Percentiles rank a stretch among this genome's conserved stretches.
Conservation (phyloP, 1,140 invertebrate species). For the Pachypeltis micranthus region DNA sequence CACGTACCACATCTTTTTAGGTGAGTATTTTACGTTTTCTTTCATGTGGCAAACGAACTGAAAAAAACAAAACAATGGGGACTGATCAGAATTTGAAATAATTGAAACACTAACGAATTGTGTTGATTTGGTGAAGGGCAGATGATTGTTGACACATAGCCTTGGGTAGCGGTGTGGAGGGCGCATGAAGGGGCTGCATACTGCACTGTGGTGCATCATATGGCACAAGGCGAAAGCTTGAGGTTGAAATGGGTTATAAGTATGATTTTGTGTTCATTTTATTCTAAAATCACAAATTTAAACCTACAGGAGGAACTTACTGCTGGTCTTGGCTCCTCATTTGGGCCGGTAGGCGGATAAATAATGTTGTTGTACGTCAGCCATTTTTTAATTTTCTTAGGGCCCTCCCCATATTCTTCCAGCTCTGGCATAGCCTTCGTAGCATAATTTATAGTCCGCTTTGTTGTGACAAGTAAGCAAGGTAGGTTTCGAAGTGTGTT, state of each 20-base stretch:
- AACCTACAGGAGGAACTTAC: conserved; percentile 44
- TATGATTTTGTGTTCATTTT: not conserved
- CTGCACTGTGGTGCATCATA: no score
- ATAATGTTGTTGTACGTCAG: conserved; percentile 56
- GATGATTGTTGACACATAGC: no score
- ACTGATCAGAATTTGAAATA: not conserved
- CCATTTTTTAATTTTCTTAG: conserved; percentile 35
- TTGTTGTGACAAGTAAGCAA: no score
- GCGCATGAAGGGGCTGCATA: no score
- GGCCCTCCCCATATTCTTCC: conserved; percentile 7
- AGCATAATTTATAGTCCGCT: not conserved
- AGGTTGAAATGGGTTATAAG: not conserved
- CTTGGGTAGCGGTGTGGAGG: no score
- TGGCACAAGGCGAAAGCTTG: not conserved
- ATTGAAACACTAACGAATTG: not conserved
- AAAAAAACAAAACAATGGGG: conserved; percentile 33
- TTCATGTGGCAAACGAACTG: conserved; percentile 77
- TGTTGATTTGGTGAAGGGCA: no score
- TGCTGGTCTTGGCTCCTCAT: conserved; percentile 66
- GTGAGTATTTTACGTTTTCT: conserved; percentile 76
- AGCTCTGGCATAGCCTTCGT: conserved; percentile 16
- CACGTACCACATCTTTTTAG: conserved; percentile 85
- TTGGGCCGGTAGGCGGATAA: conserved; percentile 60
- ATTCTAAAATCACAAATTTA: not conserved
- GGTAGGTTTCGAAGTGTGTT: no score